Evolutionary conservation across 2,888 invertebrate genomes (phyloP).

Genomic region (Conomelus anceps): DNA sequence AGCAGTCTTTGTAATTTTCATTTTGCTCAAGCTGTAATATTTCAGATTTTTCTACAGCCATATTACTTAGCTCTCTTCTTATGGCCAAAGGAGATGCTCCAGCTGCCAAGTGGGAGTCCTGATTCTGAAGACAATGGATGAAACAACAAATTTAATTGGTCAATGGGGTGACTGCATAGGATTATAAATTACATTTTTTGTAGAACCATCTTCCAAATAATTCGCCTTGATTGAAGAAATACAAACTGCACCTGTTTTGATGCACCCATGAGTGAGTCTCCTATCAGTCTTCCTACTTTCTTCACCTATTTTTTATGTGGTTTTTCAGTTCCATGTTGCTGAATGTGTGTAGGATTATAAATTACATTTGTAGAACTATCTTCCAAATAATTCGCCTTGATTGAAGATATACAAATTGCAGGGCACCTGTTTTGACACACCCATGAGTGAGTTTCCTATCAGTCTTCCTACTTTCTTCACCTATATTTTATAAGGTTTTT

Average conservation of each 20-base stretch:
- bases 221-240: background rate
- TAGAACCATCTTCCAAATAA: background rate
- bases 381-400: background rate
- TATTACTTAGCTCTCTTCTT: too few species aligned
- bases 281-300: background rate
- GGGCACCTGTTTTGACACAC: too few species aligned
- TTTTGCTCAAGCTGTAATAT: background rate
- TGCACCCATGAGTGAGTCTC: too few species aligned
- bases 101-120: background rate
- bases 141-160: background rate
- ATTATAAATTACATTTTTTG: background rate
- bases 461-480: background rate
- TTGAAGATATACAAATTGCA: background rate
- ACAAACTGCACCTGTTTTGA: background rate
- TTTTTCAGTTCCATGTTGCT: background rate
- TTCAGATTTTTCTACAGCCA: background rate
- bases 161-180: background rate
- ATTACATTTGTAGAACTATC: background rate
- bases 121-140: background rate
- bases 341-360: background rate
- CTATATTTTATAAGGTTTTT: background rate
- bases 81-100: background rate
- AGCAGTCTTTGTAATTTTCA: background rate
- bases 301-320: background rate
- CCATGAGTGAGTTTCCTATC: background rate